phyloP scores from a whole-genome alignment of 1,140 invertebrate species.

The Megalopta genalis region DNA sequence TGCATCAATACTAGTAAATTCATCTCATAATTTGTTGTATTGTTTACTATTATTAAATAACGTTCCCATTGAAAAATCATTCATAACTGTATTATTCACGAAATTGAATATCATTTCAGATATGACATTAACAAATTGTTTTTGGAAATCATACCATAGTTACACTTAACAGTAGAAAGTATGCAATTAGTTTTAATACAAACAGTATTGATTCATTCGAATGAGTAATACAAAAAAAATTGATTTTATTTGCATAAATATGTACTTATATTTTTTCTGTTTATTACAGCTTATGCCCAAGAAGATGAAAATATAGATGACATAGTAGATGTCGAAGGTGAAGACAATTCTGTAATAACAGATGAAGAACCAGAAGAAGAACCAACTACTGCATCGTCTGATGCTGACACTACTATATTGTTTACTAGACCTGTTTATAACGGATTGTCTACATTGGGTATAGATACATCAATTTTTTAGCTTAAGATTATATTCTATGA shows the following conservation, averaged over 20 bases:
- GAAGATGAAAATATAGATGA: slow-evolving; percentile 90
- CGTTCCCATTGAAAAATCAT: neutral
- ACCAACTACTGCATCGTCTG: slow-evolving; percentile 89
- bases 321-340: slow-evolving; percentile 86
- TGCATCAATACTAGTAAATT: neutral
- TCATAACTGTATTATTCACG: neutral
- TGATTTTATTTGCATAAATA: slow-evolving; percentile 1
- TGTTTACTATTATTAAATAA: neutral
- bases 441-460: slow-evolving; percentile 73
- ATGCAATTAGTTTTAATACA: slow-evolving; percentile 38
- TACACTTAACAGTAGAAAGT: slow-evolving; percentile 17
- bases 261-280: slow-evolving; percentile 41
- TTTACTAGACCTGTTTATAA: slow-evolving; percentile 91
- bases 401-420: slow-evolving; percentile 94
- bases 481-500: neutral
- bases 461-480: slow-evolving; percentile 12
- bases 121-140: slow-evolving; percentile 7
- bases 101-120: slow-evolving; percentile 30
- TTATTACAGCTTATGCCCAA: slow-evolving; percentile 83
- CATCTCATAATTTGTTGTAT: neutral
- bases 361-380: slow-evolving; percentile 86
- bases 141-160: slow-evolving; percentile 27
- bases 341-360: slow-evolving; percentile 85
- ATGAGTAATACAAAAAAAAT: neutral
- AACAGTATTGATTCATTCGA: slow-evolving; percentile 15